Base-by-base conservation (phyloP, 2,113 vertebrate species). In the Hylia prasina region DNA sequence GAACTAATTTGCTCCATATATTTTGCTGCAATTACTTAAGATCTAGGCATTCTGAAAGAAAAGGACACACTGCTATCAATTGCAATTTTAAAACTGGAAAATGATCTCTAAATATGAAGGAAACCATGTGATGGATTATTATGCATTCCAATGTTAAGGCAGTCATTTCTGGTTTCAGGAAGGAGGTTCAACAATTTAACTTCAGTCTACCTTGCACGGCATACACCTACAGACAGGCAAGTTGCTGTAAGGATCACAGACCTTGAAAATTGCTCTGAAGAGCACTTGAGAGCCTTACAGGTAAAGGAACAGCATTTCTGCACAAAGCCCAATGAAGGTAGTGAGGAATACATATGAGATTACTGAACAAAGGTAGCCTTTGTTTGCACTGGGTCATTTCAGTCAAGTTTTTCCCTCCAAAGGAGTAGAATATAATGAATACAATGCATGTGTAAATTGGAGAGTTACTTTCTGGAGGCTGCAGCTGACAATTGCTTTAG, bases 221-320 rank as follows among this genome's bases (percentile, higher is more conserved):
- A 99, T 90, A 97, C 97, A 30, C 99, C 99, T 21, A 99, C 99
- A 12, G 98, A 99, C 80, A 98, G 97, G 57, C 98, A 98, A 96
- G 98, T 99, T 91, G 99, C 99, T 12, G 90, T 99, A 87, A 99
- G 98, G 97, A 98, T 98, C 84, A 99, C 99, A 94, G 99, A 99
- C 96, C 97, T 99, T 95, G 99, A 99, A 72, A 98, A 98, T 89
- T 99, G 99, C 97, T 99, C 98, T 4, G 99, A 99, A 94, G 99
- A 99, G 79, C 99, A 99, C 90, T 97, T 99, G 83, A 98, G 98
- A 97, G 98, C 98, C 90, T 98, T 99, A 64, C 98, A 99, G 98
- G 99, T 99, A 97, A 97, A 96, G 68, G 40, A 96, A 77, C 31
- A 83, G 44, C 44, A 40, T 65, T 94, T 95, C 42, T 79, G 37